A percentile compares a stretch with the other conserved stretches of the same genome.
These are phyloP conservation scores for Diplolepis rosae DNA, from an alignment of 2,888 invertebrate species.

Conservation along the genomic window DNA sequence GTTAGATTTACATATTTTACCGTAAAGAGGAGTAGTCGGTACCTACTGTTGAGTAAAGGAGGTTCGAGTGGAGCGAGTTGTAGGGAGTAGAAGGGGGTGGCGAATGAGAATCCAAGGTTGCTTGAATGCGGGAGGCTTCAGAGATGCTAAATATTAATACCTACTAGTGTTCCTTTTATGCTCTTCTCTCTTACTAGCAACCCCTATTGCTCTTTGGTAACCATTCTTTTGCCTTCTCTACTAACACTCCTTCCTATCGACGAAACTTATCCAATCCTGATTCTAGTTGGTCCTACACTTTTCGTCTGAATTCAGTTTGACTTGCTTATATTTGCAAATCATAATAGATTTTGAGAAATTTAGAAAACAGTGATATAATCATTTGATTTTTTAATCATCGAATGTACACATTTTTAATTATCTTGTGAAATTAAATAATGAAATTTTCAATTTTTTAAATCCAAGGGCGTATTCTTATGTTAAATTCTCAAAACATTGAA, in stretches of 20 bases:
- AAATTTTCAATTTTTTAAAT: too few species aligned
- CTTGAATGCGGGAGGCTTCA: constrained; percentile 70
- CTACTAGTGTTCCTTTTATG: constrained; percentile 71
- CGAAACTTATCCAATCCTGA: constrained; percentile 44
- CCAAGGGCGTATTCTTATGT: too few species aligned
- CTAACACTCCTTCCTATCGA: constrained; percentile 44
- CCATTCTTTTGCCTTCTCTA: constrained; percentile 43
- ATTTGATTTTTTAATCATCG: too few species aligned
- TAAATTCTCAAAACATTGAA: too few species aligned
- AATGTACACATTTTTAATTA: too few species aligned
- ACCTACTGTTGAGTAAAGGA: constrained; percentile 56
- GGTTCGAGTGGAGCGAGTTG: constrained; percentile 48
- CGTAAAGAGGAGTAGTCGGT: constrained; percentile 62
- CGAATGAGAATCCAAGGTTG: constrained; percentile 67
- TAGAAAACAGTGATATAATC: too few species aligned
- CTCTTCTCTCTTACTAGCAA: constrained; percentile 56
- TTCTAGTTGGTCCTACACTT: not conserved
- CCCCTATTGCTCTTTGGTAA: constrained; percentile 57
- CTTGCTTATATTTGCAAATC: too few species aligned
- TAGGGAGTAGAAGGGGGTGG: constrained; percentile 48
- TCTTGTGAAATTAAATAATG: too few species aligned
- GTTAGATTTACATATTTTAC: constrained; percentile 73
- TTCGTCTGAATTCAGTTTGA: not conserved
- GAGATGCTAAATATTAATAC: constrained; percentile 73
- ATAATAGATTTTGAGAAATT: too few species aligned